Conservation (phyloP, 2,113 vertebrate species). For the Chitala chitala region DNA sequence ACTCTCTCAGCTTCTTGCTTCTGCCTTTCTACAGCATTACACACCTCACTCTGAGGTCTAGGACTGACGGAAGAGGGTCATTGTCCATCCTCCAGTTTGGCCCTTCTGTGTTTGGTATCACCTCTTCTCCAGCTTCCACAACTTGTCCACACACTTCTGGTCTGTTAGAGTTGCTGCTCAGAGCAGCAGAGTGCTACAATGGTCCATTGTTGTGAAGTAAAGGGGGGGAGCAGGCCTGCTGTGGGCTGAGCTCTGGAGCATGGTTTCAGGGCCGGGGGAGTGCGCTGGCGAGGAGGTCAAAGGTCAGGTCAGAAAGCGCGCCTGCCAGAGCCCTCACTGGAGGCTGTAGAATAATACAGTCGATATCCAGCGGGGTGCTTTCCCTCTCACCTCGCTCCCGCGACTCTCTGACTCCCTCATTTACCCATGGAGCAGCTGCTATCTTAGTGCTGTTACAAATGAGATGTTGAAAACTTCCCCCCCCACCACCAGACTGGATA, state of each 20-base stretch:
- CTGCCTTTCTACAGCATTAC: no score
- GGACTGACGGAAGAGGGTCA: no score
- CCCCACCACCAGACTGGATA: slow-evolving; percentile 49
- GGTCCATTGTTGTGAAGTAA: slow-evolving; percentile 52
- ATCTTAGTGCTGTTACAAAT: slow-evolving; percentile 65
- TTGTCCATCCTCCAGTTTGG: no score
- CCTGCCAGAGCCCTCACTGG: slow-evolving; percentile 45
- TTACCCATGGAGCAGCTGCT: slow-evolving; percentile 57
- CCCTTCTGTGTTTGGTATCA: no score
- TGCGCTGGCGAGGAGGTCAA: slow-evolving; percentile 46
- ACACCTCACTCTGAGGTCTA: no score
- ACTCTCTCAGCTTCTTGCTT: no score
- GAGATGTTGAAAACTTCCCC: slow-evolving; percentile 66
- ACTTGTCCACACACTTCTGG: background rate
- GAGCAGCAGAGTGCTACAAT: slow-evolving; percentile 44
- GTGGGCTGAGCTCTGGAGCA: slow-evolving; percentile 52
- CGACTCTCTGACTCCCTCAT: slow-evolving; percentile 33
- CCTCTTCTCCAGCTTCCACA: no score
- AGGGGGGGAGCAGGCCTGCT: slow-evolving; percentile 58
- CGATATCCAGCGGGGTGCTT: slow-evolving; percentile 45
- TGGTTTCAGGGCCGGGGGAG: slow-evolving; percentile 43
- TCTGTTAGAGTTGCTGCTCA: slow-evolving; percentile 7
- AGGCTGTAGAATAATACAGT: slow-evolving; percentile 61
- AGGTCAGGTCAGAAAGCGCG: slow-evolving; percentile 58
- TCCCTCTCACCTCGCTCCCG: slow-evolving; percentile 33